These are phyloP conservation scores for Brachystomella parvula DNA, from an alignment of 1,140 invertebrate genomes.

Conservation along the genomic window DNA sequence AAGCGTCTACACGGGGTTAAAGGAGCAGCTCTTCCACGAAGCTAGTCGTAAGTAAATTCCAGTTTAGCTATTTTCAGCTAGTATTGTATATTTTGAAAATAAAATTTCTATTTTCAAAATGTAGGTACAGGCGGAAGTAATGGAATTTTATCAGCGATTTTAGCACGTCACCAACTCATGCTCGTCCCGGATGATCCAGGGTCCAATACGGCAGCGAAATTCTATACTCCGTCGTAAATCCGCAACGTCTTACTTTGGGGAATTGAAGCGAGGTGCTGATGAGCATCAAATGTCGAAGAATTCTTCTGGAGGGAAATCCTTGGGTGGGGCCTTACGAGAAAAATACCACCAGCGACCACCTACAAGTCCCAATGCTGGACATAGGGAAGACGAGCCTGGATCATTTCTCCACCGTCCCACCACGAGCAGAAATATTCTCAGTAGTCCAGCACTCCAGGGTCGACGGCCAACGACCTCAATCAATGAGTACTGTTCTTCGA, in stretches of 20 bases:
- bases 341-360: no score
- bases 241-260: no score
- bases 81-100: no score
- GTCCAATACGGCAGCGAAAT: no score
- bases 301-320: no score
- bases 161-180: not conserved
- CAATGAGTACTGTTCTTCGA: not conserved
- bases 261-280: no score
- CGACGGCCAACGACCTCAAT: not conserved
- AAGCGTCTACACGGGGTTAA: conserved; percentile 12
- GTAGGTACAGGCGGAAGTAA: not conserved
- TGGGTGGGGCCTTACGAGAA: not conserved
- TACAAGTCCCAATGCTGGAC: no score
- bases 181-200: no score
- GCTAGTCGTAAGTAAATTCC: not conserved
- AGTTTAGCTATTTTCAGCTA: no score
- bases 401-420: not conserved
- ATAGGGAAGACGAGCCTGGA: not conserved
- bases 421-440: not conserved
- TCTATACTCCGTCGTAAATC: no score
- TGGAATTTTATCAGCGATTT: not conserved
- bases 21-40: conserved; percentile 1
- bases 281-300: no score
- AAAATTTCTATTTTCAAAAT: no score
- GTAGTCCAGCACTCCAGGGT: not conserved